Conservation (phyloP, 2,113 vertebrate species). For the Pachycephala philippinensis region DNA sequence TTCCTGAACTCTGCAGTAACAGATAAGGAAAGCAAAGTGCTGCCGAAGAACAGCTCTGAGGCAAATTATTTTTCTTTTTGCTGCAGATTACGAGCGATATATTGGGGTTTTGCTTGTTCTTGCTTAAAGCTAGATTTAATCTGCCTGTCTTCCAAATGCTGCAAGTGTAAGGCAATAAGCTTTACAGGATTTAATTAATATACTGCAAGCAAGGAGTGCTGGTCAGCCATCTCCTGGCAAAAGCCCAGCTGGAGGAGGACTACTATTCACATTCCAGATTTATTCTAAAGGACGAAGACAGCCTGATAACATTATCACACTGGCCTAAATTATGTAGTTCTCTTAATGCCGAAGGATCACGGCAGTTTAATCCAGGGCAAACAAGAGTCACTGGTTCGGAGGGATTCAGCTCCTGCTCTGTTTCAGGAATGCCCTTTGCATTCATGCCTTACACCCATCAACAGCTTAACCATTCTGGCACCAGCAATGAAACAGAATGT, state of each 20-base stretch:
- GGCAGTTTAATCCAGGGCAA: neutral
- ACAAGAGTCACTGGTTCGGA: neutral
- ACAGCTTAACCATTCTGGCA: neutral
- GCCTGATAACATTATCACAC: neutral
- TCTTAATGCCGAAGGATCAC: neutral
- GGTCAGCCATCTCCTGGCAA: neutral
- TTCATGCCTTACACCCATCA: neutral
- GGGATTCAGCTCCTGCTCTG: neutral
- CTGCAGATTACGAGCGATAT: neutral
- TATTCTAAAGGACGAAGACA: slow-evolving; percentile 25
- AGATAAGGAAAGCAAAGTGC: neutral
- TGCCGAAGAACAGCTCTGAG: neutral
- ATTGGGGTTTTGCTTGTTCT: neutral
- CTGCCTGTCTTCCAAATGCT: neutral
- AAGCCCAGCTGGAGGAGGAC: neutral
- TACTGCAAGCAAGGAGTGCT: neutral
- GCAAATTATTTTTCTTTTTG: neutral
- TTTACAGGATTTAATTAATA: neutral
- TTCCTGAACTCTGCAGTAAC: neutral
- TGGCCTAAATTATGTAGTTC: neutral
- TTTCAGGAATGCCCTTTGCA: neutral
- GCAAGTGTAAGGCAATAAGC: neutral
- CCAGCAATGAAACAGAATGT: neutral
- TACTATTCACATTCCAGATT: slow-evolving; percentile 4
- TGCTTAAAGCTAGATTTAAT: slow-evolving; percentile 3